These are phyloP conservation scores for Galago senegalensis DNA, from an alignment of 2,797 vertebrate species.

Conservation along the genomic window DNA sequence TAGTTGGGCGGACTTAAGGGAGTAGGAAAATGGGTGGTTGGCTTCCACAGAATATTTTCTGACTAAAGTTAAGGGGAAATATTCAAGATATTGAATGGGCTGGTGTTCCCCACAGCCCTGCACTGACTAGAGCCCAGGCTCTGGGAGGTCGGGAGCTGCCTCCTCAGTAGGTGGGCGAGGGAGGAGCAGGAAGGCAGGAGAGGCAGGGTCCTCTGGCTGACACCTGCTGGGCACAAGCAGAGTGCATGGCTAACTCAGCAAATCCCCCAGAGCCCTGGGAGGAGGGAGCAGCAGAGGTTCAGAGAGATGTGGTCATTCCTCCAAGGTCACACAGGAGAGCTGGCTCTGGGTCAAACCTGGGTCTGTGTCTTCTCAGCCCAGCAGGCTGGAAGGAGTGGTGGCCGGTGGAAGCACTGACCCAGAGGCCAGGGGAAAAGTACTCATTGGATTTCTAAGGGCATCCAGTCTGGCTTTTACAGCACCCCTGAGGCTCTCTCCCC, in stretches of 20 bases:
- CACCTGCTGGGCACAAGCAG: rapidly evolving
- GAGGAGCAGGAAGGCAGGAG: not conserved
- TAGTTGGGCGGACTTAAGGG: conserved; percentile 41
- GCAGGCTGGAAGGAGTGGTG: not conserved
- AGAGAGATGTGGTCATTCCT: not conserved
- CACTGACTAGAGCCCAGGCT: not conserved
- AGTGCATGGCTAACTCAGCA: not conserved
- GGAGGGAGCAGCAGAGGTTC: not conserved
- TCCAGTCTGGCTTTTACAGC: not conserved
- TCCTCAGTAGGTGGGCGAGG: not conserved
- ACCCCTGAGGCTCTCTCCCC: not conserved
- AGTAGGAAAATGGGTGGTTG: not conserved
- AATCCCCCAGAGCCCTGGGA: not conserved
- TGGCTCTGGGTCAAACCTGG: too few species aligned
- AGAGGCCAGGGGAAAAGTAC: not conserved
- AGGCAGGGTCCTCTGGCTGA: not conserved
- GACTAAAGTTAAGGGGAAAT: conserved; percentile 38
- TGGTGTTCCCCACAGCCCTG: not conserved
- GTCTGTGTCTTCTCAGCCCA: not conserved
- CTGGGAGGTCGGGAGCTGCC: not conserved
- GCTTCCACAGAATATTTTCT: not conserved
- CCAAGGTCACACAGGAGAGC: not conserved
- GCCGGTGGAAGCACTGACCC: not conserved
- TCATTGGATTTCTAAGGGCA: not conserved
- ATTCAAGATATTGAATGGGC: not conserved